These are phyloP conservation scores for Abramis brama DNA, from an alignment of 2,113 vertebrate species.

Conservation along the genomic window DNA sequence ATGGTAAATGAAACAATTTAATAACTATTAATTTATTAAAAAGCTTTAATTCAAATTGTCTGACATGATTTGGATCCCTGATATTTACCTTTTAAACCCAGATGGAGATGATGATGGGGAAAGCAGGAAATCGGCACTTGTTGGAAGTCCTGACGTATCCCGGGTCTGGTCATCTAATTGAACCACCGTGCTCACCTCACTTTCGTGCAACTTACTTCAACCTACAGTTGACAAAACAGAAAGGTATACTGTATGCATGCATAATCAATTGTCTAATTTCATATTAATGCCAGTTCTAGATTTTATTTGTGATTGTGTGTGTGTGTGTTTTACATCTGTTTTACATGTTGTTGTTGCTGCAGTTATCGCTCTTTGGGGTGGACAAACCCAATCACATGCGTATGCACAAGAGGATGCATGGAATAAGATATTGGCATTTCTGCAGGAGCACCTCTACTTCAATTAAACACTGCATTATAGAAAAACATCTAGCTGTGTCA, in stretches of 20 bases:
- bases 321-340: background rate
- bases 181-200: constrained; percentile 69
- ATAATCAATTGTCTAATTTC: background rate
- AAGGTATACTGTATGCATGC: constrained; percentile 47
- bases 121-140: constrained; percentile 68
- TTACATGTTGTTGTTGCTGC: constrained; percentile 20
- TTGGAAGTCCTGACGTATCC: constrained; percentile 70
- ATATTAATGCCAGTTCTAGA: background rate
- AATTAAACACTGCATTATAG: background rate
- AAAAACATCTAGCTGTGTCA: too few species aligned
- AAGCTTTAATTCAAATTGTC: too few species aligned
- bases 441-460: constrained; percentile 50
- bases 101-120: constrained; percentile 65
- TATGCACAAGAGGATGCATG: constrained; percentile 73
- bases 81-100: constrained; percentile 41
- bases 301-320: background rate
- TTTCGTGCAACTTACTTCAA: constrained; percentile 3
- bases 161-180: constrained; percentile 74
- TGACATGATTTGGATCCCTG: too few species aligned
- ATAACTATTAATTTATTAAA: too few species aligned
- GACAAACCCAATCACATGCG: constrained; percentile 63
- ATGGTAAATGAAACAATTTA: too few species aligned
- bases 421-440: constrained; percentile 66
- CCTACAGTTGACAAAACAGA: constrained; percentile 57
- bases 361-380: constrained; percentile 71